Percentiles rank a stretch among this genome's conserved stretches.
Evolutionary conservation across 2,888 invertebrate genomes (phyloP).

Genomic region (Drosophila emarginata): DNA sequence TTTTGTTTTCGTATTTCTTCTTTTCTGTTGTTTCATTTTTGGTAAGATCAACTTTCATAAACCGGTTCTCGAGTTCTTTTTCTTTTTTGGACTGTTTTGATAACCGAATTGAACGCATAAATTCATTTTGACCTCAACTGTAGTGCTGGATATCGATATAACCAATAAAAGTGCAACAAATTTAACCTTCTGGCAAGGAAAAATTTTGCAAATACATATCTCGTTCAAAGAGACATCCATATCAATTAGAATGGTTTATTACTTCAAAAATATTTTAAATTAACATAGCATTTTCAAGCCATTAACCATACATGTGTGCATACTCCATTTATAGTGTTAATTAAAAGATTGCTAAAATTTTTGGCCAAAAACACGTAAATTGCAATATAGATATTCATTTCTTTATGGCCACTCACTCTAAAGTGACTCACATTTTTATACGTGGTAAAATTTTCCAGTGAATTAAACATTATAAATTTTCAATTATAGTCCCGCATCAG

Average conservation of each 20-base stretch:
- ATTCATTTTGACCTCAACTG: not conserved
- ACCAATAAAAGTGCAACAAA: not conserved
- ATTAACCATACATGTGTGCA: not conserved
- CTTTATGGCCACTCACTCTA: not conserved
- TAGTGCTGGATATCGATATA: not conserved
- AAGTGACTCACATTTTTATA: not conserved
- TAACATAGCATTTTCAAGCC: not conserved
- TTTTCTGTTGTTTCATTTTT: not conserved
- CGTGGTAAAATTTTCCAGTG: not conserved
- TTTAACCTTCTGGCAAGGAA: not conserved
- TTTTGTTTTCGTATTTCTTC: slow-evolving; percentile 27
- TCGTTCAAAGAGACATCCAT: not conserved
- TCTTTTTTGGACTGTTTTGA: slow-evolving; percentile 30
- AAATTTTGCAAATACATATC: not conserved
- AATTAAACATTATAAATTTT: not conserved
- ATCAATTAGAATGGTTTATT: not conserved
- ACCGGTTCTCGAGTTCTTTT: slow-evolving; percentile 50
- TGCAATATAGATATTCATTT: not conserved
- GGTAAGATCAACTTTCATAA: slow-evolving; percentile 55
- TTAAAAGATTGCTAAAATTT: not conserved
- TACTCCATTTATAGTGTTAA: no score
- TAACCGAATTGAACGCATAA: slow-evolving; percentile 19
- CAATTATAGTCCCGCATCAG: not conserved
- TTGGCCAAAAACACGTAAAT: not conserved
- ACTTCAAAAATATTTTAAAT: not conserved